Conservation (phyloP, 2,888 invertebrate genomes). For the Brachypalpus laphriformis region DNA sequence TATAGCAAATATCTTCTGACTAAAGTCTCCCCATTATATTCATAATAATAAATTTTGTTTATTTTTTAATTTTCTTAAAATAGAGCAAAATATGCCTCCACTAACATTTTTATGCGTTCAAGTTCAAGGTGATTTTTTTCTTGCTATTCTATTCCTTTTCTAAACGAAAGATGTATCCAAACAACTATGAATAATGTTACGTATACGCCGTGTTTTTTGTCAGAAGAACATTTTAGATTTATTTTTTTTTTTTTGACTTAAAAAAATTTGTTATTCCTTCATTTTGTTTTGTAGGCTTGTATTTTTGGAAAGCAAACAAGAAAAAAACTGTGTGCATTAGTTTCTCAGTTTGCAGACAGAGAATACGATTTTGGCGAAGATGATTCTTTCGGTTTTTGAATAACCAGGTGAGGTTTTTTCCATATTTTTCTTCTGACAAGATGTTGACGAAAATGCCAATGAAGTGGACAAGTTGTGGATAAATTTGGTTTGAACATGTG, state of each 20-base stretch:
- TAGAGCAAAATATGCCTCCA: neutral
- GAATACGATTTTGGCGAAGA: neutral
- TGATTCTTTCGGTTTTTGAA: too few species aligned
- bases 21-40: neutral
- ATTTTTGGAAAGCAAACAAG: neutral
- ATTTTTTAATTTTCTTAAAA: neutral
- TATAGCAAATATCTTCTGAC: neutral
- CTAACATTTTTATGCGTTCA: neutral
- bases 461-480: too few species aligned
- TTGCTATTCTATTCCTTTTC: neutral
- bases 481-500: too few species aligned
- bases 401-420: too few species aligned
- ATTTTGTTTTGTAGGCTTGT: neutral
- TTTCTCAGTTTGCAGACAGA: neutral
- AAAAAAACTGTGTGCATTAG: neutral
- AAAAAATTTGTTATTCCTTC: neutral
- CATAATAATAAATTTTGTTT: neutral
- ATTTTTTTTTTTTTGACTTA: neutral
- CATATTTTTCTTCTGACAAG: too few species aligned
- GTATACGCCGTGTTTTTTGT: neutral
- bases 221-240: neutral
- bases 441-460: too few species aligned
- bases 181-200: neutral
- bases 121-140: slow-evolving; percentile 1
- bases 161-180: neutral